These are phyloP conservation scores for Limnothrissa miodon DNA, from an alignment of 2,113 vertebrate genomes.

Conservation along the genomic window DNA sequence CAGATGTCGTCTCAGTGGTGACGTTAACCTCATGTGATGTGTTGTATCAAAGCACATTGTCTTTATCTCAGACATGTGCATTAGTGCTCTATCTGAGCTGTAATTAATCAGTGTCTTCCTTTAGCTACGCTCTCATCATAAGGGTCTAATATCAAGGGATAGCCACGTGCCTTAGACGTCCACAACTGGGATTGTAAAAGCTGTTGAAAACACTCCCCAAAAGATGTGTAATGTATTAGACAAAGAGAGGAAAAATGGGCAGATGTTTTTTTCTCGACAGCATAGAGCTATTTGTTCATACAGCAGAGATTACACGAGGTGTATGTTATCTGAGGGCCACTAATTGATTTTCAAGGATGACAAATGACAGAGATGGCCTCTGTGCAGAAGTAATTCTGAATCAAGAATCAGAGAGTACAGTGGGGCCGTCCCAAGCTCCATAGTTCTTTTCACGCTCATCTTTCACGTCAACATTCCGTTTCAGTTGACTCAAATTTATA, in stretches of 20 bases:
- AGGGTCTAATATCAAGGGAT: conserved; percentile 23
- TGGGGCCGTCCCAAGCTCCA: conserved; percentile 66
- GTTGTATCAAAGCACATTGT: neutral
- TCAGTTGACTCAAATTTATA: conserved; percentile 89
- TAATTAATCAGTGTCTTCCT: neutral
- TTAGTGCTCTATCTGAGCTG: neutral
- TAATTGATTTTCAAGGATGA: conserved; percentile 78
- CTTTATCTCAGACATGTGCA: neutral
- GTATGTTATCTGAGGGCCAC: conserved; percentile 60
- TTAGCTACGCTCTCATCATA: neutral
- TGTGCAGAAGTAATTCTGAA: conserved; percentile 68
- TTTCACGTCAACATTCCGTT: conserved; percentile 69
- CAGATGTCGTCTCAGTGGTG: neutral
- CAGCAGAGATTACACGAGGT: conserved; percentile 58
- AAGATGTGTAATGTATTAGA: conserved; percentile 15
- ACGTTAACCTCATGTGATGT: neutral
- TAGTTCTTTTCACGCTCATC: conserved; percentile 70
- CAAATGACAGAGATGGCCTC: conserved; percentile 62
- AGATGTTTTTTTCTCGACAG: conserved; percentile 38
- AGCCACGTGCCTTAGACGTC: neutral
- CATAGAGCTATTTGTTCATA: conserved; percentile 46
- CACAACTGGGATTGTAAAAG: conserved; percentile 26
- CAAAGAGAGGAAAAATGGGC: conserved; percentile 19
- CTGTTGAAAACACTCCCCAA: neutral
- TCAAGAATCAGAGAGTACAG: conserved; percentile 65